Evolutionary conservation across 2,888 invertebrate species (phyloP), one percentile per base, ranked within the genome.

Genomic region (Cataglyphis altisquamis): DNA sequence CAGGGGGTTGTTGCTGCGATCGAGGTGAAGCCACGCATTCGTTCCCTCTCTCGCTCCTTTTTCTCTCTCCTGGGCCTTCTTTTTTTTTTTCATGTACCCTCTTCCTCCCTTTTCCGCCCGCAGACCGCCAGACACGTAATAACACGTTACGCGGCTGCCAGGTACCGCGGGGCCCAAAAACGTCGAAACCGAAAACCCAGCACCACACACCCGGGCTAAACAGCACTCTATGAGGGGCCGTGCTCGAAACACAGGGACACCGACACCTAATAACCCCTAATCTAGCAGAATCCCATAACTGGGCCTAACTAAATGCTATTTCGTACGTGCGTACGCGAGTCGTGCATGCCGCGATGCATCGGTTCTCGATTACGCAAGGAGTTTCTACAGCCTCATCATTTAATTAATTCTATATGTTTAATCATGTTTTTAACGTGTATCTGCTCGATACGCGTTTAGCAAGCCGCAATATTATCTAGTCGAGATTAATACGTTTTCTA

Each of bases 221-320:
- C 90, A 91, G 91, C 91, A 89, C 88, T 88, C 88, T 86, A 78
- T 84, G 87, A 87, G 85, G 89, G 90, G 87, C 90, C 89, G 87
- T 86, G 88, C 90, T 89, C 83, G 87, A 90, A 91, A 92, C 91
- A 91, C 93, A 93, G 94, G 92, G 93, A 94, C 93, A 94, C 92
- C 91, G 91, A 93, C 91, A 92, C 93, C 93, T 94, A 94, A 94
- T 94, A 93, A 94, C 93, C 93, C 92, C 90, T 94, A 93, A 94
- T 94, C 93, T 92, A 82, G 83, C 87, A 90, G 91, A 92, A 94
- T 91, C 90, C 91, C 91, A 92, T 93, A 93, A 94, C 93, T 89
- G 90, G 87, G 84, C 89, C 91, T 94, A 93, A 94, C 93, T 93
- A 93, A 94, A 94, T 93, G 93, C 90, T 91, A 84, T 89, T 91